Percentiles rank a stretch among this genome's conserved stretches.
These are phyloP conservation scores for Tigriopus japonicus DNA, from an alignment of 1,140 invertebrate genomes.

Conservation along the genomic window DNA sequence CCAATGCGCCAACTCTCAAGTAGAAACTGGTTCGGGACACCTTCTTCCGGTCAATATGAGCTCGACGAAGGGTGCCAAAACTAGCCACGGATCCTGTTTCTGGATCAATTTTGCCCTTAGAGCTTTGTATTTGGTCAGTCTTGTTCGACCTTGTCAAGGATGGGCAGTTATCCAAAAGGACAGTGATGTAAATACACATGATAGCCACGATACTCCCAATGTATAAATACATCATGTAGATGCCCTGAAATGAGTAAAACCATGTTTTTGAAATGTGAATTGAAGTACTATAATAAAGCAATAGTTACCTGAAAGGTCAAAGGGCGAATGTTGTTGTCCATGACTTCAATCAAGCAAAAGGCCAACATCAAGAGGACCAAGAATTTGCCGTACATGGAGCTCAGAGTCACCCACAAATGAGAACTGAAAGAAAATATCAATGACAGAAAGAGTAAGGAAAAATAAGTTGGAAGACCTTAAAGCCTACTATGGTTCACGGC, in stretches of 20 bases:
- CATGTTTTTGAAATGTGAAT: no score
- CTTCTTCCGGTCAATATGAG: conserved; percentile 33
- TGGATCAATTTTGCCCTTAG: conserved; percentile 17
- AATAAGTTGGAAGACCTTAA: not conserved
- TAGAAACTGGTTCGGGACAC: conserved; percentile 41
- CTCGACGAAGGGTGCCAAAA: conserved; percentile 36
- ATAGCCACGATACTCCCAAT: conserved; percentile 41
- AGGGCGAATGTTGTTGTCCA: conserved; percentile 36
- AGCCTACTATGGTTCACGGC: conserved; percentile 20
- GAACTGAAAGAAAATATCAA: conserved; percentile 28
- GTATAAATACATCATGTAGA: conserved; percentile 43
- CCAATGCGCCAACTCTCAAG: conserved; percentile 41
- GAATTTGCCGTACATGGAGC: conserved; percentile 37
- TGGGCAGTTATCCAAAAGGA: conserved; percentile 36
- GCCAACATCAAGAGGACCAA: conserved; percentile 37
- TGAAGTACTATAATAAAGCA: no score
- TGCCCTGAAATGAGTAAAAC: conserved; percentile 30
- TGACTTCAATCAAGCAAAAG: conserved; percentile 37
- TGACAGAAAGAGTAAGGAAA: not conserved
- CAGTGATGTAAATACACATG: conserved; percentile 41
- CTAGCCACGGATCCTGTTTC: conserved; percentile 27
- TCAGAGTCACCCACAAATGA: conserved; percentile 34
- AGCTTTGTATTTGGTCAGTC: conserved; percentile 16
- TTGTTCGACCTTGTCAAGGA: conserved; percentile 23
- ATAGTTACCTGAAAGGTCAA: conserved; percentile 42